Conservation (phyloP, 2,113 vertebrate species). For the Manacus vitellinus region DNA sequence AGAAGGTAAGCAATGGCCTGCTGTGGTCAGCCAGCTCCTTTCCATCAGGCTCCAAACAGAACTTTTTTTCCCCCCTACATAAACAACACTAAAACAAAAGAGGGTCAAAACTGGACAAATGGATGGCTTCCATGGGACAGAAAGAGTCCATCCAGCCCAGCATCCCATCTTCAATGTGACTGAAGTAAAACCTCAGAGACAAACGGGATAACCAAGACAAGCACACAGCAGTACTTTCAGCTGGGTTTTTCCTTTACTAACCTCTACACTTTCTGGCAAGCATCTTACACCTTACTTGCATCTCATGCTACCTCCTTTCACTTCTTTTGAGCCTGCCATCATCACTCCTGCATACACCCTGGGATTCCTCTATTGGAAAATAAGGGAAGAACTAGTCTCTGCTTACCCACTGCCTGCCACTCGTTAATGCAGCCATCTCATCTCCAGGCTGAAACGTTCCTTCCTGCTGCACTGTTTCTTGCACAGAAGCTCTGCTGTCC, state of each 20-base stretch:
- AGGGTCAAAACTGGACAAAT: not conserved
- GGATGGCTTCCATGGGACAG: not conserved
- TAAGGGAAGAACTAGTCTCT: not conserved
- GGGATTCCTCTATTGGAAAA: not conserved
- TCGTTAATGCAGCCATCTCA: not conserved
- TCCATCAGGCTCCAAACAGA: not conserved
- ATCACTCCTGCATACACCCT: not conserved
- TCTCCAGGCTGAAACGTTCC: not conserved
- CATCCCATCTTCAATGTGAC: not conserved
- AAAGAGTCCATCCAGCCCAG: not conserved
- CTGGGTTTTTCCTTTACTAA: not conserved
- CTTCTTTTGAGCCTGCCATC: not conserved
- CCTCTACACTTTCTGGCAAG: not conserved
- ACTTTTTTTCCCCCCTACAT: fast-evolving
- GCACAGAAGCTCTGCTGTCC: not conserved
- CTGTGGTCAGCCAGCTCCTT: not conserved
- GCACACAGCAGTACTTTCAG: not conserved
- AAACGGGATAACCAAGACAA: not conserved
- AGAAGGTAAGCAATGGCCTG: not conserved
- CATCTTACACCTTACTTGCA: not conserved
- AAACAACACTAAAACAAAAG: not conserved
- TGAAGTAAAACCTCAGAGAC: not conserved
- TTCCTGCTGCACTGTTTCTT: not conserved
- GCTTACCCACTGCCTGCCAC: not conserved
- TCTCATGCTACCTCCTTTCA: not conserved